A percentile compares a stretch with the other conserved stretches of the same genome.
These are phyloP conservation scores for Holotrichia oblita DNA, from an alignment of 1,140 invertebrate genomes.

Conservation along the genomic window DNA sequence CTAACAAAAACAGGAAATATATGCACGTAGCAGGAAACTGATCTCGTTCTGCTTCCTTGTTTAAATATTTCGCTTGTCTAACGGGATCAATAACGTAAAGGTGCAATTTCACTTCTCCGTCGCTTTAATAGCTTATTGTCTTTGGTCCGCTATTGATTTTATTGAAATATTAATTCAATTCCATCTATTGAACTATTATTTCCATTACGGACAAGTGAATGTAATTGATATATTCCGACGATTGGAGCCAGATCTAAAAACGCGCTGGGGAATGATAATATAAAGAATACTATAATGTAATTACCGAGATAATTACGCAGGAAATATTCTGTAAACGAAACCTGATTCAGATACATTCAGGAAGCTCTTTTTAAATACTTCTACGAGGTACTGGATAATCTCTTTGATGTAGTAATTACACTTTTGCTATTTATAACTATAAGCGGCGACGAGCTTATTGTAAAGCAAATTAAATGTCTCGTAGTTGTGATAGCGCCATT, in stretches of 20 bases:
- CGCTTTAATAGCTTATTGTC: slow-evolving; percentile 19
- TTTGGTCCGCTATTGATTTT: slow-evolving; percentile 10
- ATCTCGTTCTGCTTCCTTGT: not conserved
- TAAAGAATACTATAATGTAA: not conserved
- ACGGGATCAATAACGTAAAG: not conserved
- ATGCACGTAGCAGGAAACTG: not conserved
- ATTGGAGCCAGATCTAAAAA: not conserved
- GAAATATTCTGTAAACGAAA: not conserved
- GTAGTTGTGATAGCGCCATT: too few species aligned
- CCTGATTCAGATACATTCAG: not conserved
- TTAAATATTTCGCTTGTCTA: slow-evolving; percentile 9
- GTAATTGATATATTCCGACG: slow-evolving; percentile 27
- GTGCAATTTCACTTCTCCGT: slow-evolving; percentile 22
- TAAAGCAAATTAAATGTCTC: too few species aligned
- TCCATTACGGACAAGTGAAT: slow-evolving; percentile 18
- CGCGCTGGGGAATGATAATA: slow-evolving; percentile 9
- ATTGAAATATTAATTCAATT: slow-evolving; percentile 35
- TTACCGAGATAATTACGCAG: not conserved
- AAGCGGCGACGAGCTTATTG: too few species aligned
- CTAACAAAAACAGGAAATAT: too few species aligned
- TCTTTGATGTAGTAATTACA: not conserved
- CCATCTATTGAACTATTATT: slow-evolving; percentile 9
- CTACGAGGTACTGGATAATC: not conserved
- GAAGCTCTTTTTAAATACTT: not conserved
- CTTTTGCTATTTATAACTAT: too few species aligned